Conservation (phyloP, 2,113 vertebrate genomes). For the Rhinolophus sinicus region DNA sequence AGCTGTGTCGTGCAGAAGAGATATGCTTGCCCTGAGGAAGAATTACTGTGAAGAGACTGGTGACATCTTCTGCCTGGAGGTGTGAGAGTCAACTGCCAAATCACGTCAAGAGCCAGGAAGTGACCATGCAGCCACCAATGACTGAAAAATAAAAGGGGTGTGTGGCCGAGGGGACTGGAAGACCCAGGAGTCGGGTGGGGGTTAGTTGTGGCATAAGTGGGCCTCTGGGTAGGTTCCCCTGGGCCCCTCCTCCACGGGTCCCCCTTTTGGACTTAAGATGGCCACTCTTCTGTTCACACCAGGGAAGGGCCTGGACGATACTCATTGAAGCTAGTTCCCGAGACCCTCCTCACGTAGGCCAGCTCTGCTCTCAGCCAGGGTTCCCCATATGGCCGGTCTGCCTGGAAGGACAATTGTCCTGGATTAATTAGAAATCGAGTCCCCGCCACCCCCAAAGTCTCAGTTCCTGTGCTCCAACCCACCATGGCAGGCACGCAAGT, state of each 20-base stretch:
- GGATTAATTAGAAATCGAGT: rapidly evolving
- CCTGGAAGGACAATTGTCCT: background rate
- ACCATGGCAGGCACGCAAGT: rapidly evolving
- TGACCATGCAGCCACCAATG: rapidly evolving
- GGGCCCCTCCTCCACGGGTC: background rate
- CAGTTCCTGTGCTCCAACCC: too few relatives aligned
- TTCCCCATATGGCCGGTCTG: rapidly evolving
- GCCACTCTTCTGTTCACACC: rapidly evolving
- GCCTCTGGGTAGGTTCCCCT: rapidly evolving
- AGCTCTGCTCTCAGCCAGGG: background rate
- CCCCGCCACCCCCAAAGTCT: background rate
- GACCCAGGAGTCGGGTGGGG: rapidly evolving
- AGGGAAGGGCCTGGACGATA: rapidly evolving
- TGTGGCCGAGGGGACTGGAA: rapidly evolving
- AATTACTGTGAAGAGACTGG: rapidly evolving
- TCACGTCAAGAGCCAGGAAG: rapidly evolving
- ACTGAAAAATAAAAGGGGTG: too few relatives aligned
- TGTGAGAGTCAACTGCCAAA: rapidly evolving
- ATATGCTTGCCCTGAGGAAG: rapidly evolving
- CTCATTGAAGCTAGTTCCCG: background rate
- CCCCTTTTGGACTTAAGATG: rapidly evolving
- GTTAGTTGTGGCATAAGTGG: rapidly evolving
- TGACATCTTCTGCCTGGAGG: background rate
- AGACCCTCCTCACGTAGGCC: rapidly evolving
- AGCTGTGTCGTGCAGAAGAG: rapidly evolving